Conservation (phyloP, 2,797 vertebrate species). For the Gymnothorax reevesii region DNA sequence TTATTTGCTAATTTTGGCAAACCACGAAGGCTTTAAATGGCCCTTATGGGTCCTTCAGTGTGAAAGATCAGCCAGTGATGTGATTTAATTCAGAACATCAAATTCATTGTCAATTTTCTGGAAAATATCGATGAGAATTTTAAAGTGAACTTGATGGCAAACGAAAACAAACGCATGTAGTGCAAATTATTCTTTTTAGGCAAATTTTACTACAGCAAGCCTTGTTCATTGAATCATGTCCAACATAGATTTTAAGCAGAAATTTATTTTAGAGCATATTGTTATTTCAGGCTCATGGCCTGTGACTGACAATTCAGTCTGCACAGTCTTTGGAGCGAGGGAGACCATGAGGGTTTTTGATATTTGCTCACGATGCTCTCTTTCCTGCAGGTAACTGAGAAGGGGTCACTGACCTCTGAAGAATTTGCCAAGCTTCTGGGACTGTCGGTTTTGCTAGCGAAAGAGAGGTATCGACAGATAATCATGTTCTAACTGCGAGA, state of each 20-base stretch:
- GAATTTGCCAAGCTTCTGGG: constrained; percentile 96
- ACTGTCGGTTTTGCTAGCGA: constrained; percentile 95
- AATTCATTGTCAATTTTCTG: background rate
- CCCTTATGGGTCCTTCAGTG: background rate
- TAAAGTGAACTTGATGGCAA: background rate
- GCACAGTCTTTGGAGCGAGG: background rate
- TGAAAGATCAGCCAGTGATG: background rate
- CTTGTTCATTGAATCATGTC: background rate
- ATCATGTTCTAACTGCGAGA: background rate
- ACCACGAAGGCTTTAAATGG: background rate
- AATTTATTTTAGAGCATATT: background rate
- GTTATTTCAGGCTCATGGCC: background rate
- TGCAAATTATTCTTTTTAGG: background rate
- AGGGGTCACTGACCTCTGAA: constrained; percentile 92
- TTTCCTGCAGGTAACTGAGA: constrained; percentile 84
- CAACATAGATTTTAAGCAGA: background rate
- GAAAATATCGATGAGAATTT: background rate
- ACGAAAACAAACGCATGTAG: background rate
- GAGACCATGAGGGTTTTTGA: background rate
- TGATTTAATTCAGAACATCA: background rate
- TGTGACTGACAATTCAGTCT: background rate
- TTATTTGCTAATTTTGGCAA: background rate
- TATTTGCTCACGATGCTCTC: background rate
- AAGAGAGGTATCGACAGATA: constrained; percentile 80
- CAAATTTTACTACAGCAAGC: background rate